phyloP scores from a whole-genome alignment of 1,140 invertebrate genomes.

The Philotrypesis tridentata region DNA sequence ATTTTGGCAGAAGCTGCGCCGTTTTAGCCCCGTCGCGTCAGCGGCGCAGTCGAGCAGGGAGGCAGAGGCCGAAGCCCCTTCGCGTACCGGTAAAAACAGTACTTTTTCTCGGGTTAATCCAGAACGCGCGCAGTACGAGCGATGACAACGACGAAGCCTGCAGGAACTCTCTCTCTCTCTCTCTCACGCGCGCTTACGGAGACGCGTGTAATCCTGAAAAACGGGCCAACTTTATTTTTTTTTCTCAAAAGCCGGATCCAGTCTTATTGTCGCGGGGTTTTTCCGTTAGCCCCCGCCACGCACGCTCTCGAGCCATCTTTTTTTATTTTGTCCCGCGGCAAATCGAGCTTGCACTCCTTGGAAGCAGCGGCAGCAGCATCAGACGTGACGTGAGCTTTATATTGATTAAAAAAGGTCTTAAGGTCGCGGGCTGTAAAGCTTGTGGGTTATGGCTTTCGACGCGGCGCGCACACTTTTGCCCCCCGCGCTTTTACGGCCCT shows the following conservation, averaged over 20 bases:
- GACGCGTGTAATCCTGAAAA: conserved; percentile 53
- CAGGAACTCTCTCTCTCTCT: conserved; percentile 49
- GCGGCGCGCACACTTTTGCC: background rate
- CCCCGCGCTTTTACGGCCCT: background rate
- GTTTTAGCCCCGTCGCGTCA: background rate
- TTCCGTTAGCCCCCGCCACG: background rate
- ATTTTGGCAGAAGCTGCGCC: background rate
- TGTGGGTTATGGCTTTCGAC: conserved; percentile 11
- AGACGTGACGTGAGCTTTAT: background rate
- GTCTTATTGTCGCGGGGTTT: conserved; percentile 19
- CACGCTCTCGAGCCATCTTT: background rate
- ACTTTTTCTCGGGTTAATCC: conserved; percentile 54
- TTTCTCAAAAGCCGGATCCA: conserved; percentile 29
- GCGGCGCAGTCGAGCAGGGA: background rate
- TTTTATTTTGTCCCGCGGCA: background rate
- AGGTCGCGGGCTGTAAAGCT: background rate
- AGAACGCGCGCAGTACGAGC: conserved; percentile 7
- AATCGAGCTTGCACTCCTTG: background rate
- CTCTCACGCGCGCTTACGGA: conserved; percentile 39
- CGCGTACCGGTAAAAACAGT: conserved; percentile 40
- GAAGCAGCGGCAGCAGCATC: too few relatives aligned
- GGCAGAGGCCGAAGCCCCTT: conserved; percentile 7
- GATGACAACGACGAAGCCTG: conserved; percentile 46
- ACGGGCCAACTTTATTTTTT: conserved; percentile 48
- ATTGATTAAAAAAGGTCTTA: conserved; percentile 18